Base-by-base conservation (phyloP, 2,888 invertebrate genomes). In the Colletes collaris region DNA sequence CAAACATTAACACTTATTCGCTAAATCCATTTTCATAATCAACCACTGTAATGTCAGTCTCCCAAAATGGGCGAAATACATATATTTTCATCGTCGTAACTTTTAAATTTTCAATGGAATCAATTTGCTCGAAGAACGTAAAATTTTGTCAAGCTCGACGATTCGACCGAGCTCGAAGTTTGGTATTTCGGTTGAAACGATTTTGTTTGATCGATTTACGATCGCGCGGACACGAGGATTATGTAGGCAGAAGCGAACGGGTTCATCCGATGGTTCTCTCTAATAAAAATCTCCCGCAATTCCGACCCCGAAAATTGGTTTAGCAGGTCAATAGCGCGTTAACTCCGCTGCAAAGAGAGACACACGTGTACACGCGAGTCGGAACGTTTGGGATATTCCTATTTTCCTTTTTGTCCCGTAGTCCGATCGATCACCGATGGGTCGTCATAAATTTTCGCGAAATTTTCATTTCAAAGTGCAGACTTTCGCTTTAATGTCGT, bases 201-300 rank as follows among this genome's bases (percentile, higher is more conserved):
- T 40, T 40, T 40, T 40, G 40, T 40, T 40, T 40, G 4, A 40
- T 40, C 40, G 40, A 40, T 40, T 6, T 0, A 7, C 40, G 40
- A 40, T 40, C 40, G 40, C 7, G 7, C 6, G 7, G 40, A 3
- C 7, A 40, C 40, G 40, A 40, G 8, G 10, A 37, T 46, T 52
- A 19, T 16, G 4, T n/a, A 4, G n/a, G 27, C 44, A 37, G 35
- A 37, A 50, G 52, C 40, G 68, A 56, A 56, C 10, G 59, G n/a
- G 44, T 46, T 35, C 27, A 50, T 46, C 49, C 50, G 19, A n/a
- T 10, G 6, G 53, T 40, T 40, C 35, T 16, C 58, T 52, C 49
- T 64, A 85, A 79, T 82, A 66, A 79, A 85, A 79, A 70, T 82
- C 52, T 27, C 64, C 60, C 44, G 49, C 59, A 79, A 72, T 78